Evolutionary conservation across 92 coral and sea anemone genomes (phyloP), one percentile per base, ranked within the genome.

Genomic region (Siderastrea radians): DNA sequence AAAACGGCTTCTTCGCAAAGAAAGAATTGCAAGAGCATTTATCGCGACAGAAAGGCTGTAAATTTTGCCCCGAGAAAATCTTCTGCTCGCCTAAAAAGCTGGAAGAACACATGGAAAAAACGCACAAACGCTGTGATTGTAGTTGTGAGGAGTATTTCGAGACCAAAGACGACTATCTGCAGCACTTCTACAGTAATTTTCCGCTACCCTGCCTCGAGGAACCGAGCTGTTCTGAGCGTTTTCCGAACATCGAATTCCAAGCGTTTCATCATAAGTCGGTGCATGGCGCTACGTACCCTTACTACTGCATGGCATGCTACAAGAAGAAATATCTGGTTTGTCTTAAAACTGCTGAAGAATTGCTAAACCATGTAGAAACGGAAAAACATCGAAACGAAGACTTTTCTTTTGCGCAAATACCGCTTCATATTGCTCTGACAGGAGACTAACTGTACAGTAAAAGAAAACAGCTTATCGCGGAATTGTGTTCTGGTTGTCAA

Each of bases 301-400:
- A 95, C 49, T 95, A 88, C 78, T 95, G 98, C 87, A 93, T 95
- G 98, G 98, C 98, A 1, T 95, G 98, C 77, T 95, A 95, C 75
- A 95, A 93, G 74, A 88, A 93, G 65, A 95, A 84, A 65, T 86
- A 88, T 60, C 77, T 95, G 48, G 96, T 93, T 2, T 95, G 98
- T 49, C 84, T 94, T 58, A 95, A 95, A 69, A 95, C 98, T 1
- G 98, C 96, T 6, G 98, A 93, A 79, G 92, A 91, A 49, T 87
- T 95, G 3, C 75, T 95, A 58, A 89, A 95, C 68, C 98, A 95
- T 68, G 98, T 88, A 4, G 96, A 91, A 49, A 86, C 91, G 17
- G 96, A 86, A n/a, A 95, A 93, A 86, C 98, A 95, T 82, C 6
- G 67, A 5, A 89, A 95, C 6, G 90, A 79, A 53, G 98, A 95